Evolutionary conservation across 2,888 invertebrate species (phyloP).

Genomic region (Brachyopa scutellaris): DNA sequence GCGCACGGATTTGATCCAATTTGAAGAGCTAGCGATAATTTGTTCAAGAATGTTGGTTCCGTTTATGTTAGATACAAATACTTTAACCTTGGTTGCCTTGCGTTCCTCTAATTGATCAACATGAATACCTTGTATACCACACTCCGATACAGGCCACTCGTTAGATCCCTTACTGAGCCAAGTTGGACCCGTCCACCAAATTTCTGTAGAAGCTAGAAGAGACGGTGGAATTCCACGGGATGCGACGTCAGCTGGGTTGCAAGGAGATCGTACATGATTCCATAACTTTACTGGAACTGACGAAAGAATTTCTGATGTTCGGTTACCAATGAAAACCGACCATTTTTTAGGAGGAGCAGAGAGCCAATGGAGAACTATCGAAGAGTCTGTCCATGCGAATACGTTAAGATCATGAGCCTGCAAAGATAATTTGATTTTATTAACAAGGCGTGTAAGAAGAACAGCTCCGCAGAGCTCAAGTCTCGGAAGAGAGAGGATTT

Average conservation of each 20-base stretch:
- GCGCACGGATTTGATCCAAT: no score
- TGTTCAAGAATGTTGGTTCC: background rate
- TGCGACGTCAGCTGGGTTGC: conserved; percentile 44
- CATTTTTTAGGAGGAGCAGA: conserved; percentile 22
- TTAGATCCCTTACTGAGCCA: background rate
- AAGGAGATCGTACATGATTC: conserved; percentile 29
- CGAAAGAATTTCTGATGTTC: conserved; percentile 55
- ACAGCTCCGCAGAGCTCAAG: background rate
- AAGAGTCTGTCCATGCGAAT: conserved; percentile 23
- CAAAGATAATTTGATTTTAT: conserved; percentile 15
- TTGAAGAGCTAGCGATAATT: no score
- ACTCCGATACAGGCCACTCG: conserved; percentile 7
- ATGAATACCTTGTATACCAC: background rate
- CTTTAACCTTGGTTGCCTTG: background rate
- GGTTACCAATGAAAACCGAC: conserved; percentile 15
- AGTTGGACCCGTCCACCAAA: conserved; percentile 29
- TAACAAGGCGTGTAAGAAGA: background rate
- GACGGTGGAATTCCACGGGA: conserved; percentile 41
- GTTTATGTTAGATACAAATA: background rate
- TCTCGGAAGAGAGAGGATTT: background rate
- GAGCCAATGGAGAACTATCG: conserved; percentile 19
- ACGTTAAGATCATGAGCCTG: background rate
- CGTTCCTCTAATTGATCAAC: conserved; percentile 11
- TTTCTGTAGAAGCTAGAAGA: background rate
- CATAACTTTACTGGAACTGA: conserved; percentile 7